phyloP scores from a whole-genome alignment of 2,797 vertebrate genomes.

The Coregonus sp. region DNA sequence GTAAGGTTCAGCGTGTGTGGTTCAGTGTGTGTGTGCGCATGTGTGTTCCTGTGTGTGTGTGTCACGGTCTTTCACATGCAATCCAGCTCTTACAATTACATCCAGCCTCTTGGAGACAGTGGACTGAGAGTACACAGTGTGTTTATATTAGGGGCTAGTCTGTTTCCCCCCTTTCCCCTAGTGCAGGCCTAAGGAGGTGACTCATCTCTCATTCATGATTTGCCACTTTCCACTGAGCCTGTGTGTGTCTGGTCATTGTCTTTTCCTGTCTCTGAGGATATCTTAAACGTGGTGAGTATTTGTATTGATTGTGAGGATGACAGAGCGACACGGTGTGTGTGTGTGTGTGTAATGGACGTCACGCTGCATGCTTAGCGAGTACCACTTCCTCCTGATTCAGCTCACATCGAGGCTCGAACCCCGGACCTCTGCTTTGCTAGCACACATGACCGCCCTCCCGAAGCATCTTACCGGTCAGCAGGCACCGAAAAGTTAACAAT shows the following conservation, averaged over 20 bases:
- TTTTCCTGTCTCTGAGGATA: slow-evolving; percentile 6
- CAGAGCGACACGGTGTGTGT: neutral
- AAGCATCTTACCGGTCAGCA: too few species aligned
- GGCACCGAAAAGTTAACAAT: too few species aligned
- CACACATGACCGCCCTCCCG: too few species aligned
- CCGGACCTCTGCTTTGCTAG: too few species aligned
- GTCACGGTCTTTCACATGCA: neutral
- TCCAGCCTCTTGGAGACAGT: slow-evolving; percentile 19
- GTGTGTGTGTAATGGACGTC: neutral
- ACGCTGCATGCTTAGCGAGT: too few species aligned
- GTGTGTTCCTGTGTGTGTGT: slow-evolving; percentile 16
- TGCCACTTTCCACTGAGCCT: neutral
- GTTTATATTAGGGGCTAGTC: slow-evolving; percentile 60
- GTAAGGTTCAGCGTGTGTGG: slow-evolving; percentile 30
- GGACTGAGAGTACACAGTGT: slow-evolving; percentile 20
- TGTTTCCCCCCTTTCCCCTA: slow-evolving; percentile 47
- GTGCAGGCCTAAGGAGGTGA: slow-evolving; percentile 24
- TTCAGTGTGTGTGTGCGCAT: neutral
- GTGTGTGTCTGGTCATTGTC: slow-evolving; percentile 30
- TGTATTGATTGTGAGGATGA: neutral
- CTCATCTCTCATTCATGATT: slow-evolving; percentile 12
- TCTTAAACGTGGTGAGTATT: neutral
- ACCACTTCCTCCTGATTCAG: too few species aligned
- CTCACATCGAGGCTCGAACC: too few species aligned
- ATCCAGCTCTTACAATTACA: neutral